phyloP scores from a whole-genome alignment of 2,113 vertebrate species.

The Thomomys bottae region DNA sequence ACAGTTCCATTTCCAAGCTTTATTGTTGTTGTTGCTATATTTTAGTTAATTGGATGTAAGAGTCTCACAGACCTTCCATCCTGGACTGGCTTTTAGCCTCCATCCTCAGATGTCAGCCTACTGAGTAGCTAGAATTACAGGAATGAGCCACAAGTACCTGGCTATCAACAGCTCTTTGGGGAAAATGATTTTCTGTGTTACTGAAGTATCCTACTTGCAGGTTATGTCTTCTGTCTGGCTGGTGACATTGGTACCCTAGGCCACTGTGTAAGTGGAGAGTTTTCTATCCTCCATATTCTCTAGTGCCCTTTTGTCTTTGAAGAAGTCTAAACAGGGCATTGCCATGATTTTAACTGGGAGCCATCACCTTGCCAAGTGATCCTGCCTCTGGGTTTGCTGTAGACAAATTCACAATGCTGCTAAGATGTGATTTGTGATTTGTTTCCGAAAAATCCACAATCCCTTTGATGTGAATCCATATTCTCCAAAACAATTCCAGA shows the following conservation, averaged over 20 bases:
- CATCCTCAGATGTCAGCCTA: no score
- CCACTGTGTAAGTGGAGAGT: accelerated
- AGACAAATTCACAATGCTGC: background rate
- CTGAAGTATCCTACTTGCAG: background rate
- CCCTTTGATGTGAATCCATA: slow-evolving; percentile 62
- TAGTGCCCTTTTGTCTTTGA: background rate
- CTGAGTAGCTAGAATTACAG: no score
- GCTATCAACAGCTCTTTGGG: slow-evolving; percentile 21
- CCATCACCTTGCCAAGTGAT: background rate
- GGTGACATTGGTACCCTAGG: background rate
- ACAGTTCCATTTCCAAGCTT: no score
- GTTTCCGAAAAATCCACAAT: slow-evolving; percentile 54
- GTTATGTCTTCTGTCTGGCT: background rate
- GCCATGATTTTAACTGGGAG: background rate
- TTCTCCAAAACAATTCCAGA: slow-evolving; percentile 60
- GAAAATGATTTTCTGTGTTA: slow-evolving; percentile 49
- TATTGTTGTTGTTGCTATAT: no score
- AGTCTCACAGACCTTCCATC: no score
- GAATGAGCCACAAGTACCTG: no score
- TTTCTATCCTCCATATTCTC: background rate
- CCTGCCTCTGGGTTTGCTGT: background rate
- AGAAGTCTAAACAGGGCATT: accelerated
- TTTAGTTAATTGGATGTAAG: no score
- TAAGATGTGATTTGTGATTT: slow-evolving; percentile 54
- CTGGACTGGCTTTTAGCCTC: no score